phyloP scores from a whole-genome alignment of 2,113 vertebrate genomes.

The Oriolus oriolus region DNA sequence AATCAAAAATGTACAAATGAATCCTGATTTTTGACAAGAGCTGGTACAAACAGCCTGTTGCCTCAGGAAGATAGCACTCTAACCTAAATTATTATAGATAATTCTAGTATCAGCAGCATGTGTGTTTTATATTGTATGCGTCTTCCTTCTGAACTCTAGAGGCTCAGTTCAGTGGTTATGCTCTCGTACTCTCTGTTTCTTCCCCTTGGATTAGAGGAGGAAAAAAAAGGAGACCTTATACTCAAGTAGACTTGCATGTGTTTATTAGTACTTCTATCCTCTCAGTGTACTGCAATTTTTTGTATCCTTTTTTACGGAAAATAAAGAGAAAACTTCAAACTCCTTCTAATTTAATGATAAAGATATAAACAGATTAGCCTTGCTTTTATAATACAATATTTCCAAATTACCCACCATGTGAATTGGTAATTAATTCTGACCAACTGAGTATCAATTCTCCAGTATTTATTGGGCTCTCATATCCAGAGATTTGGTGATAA shows the following conservation, averaged over 20 bases:
- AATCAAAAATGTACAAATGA: constrained; percentile 34
- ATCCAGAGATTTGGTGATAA: not conserved
- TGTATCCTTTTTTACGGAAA: not conserved
- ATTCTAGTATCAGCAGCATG: not conserved
- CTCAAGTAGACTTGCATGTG: not conserved
- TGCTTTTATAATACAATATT: not conserved
- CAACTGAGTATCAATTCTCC: not conserved
- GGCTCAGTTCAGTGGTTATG: not conserved
- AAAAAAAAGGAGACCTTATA: not conserved
- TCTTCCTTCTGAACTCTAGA: not conserved
- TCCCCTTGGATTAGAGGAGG: not conserved
- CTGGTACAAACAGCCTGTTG: constrained; percentile 5
- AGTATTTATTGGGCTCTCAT: not conserved
- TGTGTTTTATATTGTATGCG: not conserved
- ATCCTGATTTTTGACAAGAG: constrained; percentile 34
- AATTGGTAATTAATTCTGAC: not conserved
- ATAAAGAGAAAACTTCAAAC: not conserved
- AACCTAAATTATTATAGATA: constrained; percentile 23
- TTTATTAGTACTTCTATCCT: not conserved
- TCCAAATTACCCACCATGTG: not conserved
- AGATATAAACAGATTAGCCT: not conserved
- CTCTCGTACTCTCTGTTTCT: not conserved
- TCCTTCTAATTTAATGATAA: not conserved
- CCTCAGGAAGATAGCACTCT: not conserved
- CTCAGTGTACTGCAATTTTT: not conserved